Percentiles rank a stretch among this genome's conserved stretches.
These are phyloP conservation scores for Luehdorfia chinensis DNA, from an alignment of 1,140 invertebrate genomes.

Conservation along the genomic window DNA sequence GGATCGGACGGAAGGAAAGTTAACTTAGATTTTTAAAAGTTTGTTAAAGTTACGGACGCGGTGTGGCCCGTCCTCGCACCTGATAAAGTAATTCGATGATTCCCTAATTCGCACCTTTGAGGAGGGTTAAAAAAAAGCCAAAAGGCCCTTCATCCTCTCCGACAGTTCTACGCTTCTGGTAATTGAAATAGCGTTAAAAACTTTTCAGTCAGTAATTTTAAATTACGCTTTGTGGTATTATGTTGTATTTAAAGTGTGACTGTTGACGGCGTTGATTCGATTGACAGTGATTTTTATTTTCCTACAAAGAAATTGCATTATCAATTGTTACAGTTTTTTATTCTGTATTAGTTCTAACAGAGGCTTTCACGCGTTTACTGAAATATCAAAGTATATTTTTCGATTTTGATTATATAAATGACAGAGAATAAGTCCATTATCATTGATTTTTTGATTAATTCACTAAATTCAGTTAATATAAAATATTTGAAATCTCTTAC, in stretches of 20 bases:
- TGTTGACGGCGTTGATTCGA: too few species aligned
- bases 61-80: conserved; percentile 49
- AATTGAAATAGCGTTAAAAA: conserved; percentile 54
- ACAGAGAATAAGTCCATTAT: too few species aligned
- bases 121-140: conserved; percentile 65
- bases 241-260: too few species aligned
- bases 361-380: too few species aligned
- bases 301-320: too few species aligned
- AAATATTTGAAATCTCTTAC: neutral
- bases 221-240: conserved; percentile 10
- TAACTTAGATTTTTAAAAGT: conserved; percentile 74
- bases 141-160: conserved; percentile 30
- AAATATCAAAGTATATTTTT: too few species aligned
- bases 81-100: conserved; percentile 70
- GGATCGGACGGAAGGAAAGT: conserved; percentile 42
- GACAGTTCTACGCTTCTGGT: conserved; percentile 35
- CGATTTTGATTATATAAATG: too few species aligned
- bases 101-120: conserved; percentile 68
- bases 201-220: conserved; percentile 29
- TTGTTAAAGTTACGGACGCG: conserved; percentile 53
- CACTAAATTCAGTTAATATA: neutral
- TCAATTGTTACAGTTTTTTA: too few species aligned
- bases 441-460: too few species aligned
- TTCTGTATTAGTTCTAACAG: too few species aligned
- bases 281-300: too few species aligned